Evolutionary conservation across 2,113 vertebrate species (phyloP), one percentile per base, ranked within the genome.

Genomic region (Neolamprologus ventralis): DNA sequence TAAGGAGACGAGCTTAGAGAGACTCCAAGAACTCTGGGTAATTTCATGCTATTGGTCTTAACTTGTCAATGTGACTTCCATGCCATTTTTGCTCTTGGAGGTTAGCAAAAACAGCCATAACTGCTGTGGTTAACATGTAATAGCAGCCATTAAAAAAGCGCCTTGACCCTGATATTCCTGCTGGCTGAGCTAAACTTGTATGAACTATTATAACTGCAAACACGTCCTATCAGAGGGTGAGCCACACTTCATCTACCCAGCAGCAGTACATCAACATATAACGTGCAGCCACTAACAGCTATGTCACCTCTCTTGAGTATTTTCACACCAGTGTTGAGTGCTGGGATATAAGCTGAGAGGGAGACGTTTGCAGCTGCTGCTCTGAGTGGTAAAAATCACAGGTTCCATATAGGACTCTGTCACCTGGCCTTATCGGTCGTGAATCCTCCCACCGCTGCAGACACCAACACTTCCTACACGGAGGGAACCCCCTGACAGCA

Each of bases 331-430:
- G 10, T 11, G 65, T 33, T 57, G 45, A 65, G 21, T 5, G 21
- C 17, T 19, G 2, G 11, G 6, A 33, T 9, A 57, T 9, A 53
- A 85, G 7, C 47, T 65, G 78, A 21, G 13, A 6, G 5, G 26
- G 17, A 12, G 7, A 40, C 4, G 80, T 40, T 42, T 37, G 80
- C 89, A 91, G 86, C 90, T 88, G 85, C 1, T 75, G 45, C 42
- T 28, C 11, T 0, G 4, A 78, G 88, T 14, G 80, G n/a, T 16
- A 81, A 73, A 90, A 84, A 86, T 85, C 84, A 82, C 86, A 86
- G 68, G 79, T 53, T 80, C 37, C 58, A 35, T 37, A 9, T 1
- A 5, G 21, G 23, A 80, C 9, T 53, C 33, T 35, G 83, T 90
- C 93, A 86, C 28, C 86, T 85, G 87, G 33, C 0, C 4, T 84